Conservation (phyloP, 2,113 vertebrate genomes). For the Theropithecus gelada region DNA sequence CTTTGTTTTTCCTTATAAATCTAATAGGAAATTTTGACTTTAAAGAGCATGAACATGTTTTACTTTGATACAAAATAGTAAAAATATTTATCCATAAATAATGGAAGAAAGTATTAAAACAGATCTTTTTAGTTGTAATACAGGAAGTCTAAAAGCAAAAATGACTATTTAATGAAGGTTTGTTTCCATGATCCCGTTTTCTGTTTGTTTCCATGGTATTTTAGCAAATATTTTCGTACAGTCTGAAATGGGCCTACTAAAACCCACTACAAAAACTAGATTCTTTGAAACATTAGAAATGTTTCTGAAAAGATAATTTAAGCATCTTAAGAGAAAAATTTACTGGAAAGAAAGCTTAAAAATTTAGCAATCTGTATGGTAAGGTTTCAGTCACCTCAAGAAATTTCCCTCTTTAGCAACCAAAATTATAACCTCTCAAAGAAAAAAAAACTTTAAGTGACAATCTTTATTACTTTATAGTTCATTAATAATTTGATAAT, state of each 20-base stretch:
- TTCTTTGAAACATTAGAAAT: conserved; percentile 28
- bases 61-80: background rate
- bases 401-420: background rate
- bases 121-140: background rate
- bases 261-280: conserved; percentile 49
- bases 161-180: conserved; percentile 64
- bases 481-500: conserved; percentile 51
- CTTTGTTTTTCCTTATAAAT: background rate
- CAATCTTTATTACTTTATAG: background rate
- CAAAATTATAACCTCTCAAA: conserved; percentile 44
- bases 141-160: conserved; percentile 63
- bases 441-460: conserved; percentile 23
- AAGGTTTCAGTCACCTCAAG: background rate
- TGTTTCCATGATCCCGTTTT: conserved; percentile 66
- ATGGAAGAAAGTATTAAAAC: background rate
- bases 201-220: conserved; percentile 58
- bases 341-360: conserved; percentile 39
- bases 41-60: background rate
- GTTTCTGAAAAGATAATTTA: background rate
- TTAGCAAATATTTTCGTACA: conserved; percentile 64
- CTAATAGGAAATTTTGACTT: background rate
- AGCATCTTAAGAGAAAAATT: conserved; percentile 12
- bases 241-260: conserved; percentile 62
- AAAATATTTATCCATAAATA: background rate
- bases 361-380: background rate